These are phyloP conservation scores for Syrista parreyssii DNA, from an alignment of 2,888 invertebrate species.

Conservation along the genomic window DNA sequence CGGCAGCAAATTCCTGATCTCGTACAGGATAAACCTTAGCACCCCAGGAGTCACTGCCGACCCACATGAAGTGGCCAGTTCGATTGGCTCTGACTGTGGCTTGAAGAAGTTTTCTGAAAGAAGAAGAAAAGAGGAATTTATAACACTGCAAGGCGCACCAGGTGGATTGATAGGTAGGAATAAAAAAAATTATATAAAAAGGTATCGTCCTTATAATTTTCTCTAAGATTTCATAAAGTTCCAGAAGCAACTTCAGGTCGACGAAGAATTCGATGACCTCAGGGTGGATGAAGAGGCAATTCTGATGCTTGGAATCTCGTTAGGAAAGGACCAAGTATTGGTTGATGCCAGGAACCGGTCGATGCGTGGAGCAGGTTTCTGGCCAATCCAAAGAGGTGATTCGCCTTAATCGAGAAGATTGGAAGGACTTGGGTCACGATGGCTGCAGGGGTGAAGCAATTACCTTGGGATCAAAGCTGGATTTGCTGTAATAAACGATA, in stretches of 20 bases:
- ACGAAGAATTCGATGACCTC: no score
- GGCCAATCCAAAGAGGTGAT: not conserved
- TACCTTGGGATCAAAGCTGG: constrained; percentile 11
- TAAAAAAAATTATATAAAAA: no score
- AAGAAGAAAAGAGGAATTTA: constrained; percentile 9
- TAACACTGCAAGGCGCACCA: no score
- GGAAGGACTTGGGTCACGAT: not conserved
- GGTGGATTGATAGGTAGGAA: no score
- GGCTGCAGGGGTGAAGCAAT: constrained; percentile 9
- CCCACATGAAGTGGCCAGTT: constrained; percentile 74
- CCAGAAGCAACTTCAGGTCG: no score
- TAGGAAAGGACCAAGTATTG: not conserved
- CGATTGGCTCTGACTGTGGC: constrained; percentile 72
- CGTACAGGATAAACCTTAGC: constrained; percentile 74
- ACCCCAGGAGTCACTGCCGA: constrained; percentile 81
- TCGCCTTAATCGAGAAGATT: not conserved
- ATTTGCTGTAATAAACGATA: constrained; percentile 15
- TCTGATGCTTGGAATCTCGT: not conserved
- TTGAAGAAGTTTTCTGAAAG: constrained; percentile 69
- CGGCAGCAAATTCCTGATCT: constrained; percentile 71
- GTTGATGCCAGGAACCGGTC: not conserved
- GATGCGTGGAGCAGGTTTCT: not conserved
- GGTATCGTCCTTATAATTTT: no score
- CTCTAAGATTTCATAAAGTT: no score
- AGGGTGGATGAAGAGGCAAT: not conserved